Evolutionary conservation across 2,797 vertebrate genomes (phyloP).

Genomic region (Pristis pectinata): DNA sequence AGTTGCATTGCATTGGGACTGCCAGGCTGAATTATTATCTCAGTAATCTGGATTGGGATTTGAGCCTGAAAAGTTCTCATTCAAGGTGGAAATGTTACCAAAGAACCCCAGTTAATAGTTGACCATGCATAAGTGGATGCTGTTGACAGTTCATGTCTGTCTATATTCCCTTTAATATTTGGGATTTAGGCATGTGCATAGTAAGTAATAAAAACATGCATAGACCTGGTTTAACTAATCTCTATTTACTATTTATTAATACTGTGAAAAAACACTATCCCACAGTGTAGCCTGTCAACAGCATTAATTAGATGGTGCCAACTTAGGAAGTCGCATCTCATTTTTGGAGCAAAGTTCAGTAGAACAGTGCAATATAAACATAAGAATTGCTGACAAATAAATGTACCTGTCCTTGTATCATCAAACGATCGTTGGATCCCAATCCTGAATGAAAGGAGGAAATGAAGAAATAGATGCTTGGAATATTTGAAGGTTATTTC

Average conservation of each 20-base stretch:
- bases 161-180: neutral
- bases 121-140: neutral
- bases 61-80: neutral
- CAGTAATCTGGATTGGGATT: neutral
- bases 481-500: neutral
- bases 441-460: neutral
- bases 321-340: neutral
- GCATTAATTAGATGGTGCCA: neutral
- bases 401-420: neutral
- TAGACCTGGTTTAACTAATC: neutral
- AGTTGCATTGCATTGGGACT: neutral
- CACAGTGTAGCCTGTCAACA: neutral
- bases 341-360: neutral
- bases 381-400: neutral
- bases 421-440: neutral
- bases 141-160: neutral
- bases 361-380: neutral
- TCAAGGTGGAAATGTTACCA: neutral
- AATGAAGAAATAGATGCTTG: neutral
- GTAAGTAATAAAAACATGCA: slow-evolving; percentile 4
- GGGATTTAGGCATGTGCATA: neutral
- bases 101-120: neutral
- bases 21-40: neutral
- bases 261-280: neutral
- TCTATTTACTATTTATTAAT: neutral